Percentiles rank a stretch among this genome's conserved stretches.
Conservation (phyloP, 2,888 invertebrate genomes). For the Sesamia inferens region DNA sequence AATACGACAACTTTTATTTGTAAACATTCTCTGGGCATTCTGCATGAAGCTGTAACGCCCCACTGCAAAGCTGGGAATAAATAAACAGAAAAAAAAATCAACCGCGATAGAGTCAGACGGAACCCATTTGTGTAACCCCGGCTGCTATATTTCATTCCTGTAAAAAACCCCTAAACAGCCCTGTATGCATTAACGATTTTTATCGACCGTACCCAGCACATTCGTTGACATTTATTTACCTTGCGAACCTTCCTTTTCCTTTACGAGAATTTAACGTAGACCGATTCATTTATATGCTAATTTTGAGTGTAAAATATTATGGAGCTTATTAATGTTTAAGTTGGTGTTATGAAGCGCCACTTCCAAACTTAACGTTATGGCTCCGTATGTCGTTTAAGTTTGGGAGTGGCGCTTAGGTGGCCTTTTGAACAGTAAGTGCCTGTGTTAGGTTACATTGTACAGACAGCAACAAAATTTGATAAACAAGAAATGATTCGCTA, state of each 20-base stretch:
- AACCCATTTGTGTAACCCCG: conserved; percentile 27
- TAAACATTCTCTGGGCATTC: too few species aligned
- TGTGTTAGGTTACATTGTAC: background rate
- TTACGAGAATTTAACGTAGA: conserved; percentile 31
- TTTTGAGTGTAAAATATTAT: conserved; percentile 29
- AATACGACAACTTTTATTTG: too few species aligned
- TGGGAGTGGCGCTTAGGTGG: background rate
- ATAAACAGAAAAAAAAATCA: background rate
- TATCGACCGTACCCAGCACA: conserved; percentile 23
- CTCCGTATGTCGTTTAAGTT: background rate
- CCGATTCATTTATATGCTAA: conserved; percentile 45
- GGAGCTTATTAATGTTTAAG: conserved; percentile 19
- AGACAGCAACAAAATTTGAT: too few species aligned
- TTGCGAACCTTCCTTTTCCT: conserved; percentile 1
- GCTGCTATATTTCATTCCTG: conserved; percentile 29
- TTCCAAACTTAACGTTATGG: background rate
- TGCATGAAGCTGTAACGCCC: too few species aligned
- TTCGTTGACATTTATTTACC: conserved; percentile 33
- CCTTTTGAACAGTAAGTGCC: background rate
- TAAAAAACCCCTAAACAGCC: conserved; percentile 30
- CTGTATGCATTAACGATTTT: background rate
- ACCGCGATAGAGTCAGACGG: background rate
- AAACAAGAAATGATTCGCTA: too few species aligned
- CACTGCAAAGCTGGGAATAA: background rate
- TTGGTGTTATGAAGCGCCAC: background rate